Percentiles rank a stretch among this genome's conserved stretches.
phyloP scores from a whole-genome alignment of 2,888 invertebrate genomes.

The Allygus modestus region DNA sequence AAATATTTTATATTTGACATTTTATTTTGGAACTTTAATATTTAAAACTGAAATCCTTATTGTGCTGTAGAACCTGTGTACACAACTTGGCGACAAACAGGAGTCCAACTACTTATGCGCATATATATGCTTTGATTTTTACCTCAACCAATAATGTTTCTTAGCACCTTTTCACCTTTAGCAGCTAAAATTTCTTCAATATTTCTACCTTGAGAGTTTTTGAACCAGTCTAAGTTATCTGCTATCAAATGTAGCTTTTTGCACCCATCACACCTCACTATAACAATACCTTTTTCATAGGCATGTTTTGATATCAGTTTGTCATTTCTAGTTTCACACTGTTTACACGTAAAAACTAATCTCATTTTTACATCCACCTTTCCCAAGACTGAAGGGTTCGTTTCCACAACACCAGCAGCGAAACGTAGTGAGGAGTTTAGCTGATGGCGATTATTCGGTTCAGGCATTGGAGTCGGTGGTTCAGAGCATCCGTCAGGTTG shows the following conservation, averaged over 20 bases:
- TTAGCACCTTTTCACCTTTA: slow-evolving; percentile 88
- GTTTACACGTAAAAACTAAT: slow-evolving; percentile 92
- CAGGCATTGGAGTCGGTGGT: background rate
- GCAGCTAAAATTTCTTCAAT: slow-evolving; percentile 93
- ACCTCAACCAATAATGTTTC: background rate
- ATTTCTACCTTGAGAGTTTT: slow-evolving; percentile 86
- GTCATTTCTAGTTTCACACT: slow-evolving; percentile 86
- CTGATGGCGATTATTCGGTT: too few species aligned
- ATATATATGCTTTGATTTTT: too few species aligned
- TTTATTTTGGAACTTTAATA: background rate
- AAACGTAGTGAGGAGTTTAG: slow-evolving; percentile 14
- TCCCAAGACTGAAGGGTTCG: slow-evolving; percentile 69
- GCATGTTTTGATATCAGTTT: slow-evolving; percentile 91
- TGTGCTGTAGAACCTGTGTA: too few species aligned
- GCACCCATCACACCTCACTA: slow-evolving; percentile 93
- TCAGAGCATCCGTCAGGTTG: background rate
- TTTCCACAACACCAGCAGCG: slow-evolving; percentile 5
- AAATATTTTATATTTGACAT: background rate
- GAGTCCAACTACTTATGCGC: too few species aligned
- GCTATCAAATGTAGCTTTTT: slow-evolving; percentile 95
- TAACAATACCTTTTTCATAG: slow-evolving; percentile 93
- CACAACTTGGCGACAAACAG: too few species aligned
- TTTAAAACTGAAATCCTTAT: too few species aligned
- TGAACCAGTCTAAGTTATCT: slow-evolving; percentile 97
- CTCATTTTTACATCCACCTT: slow-evolving; percentile 80